Conservation (phyloP, 2,888 invertebrate species). For the Subacronicta megacephala region DNA sequence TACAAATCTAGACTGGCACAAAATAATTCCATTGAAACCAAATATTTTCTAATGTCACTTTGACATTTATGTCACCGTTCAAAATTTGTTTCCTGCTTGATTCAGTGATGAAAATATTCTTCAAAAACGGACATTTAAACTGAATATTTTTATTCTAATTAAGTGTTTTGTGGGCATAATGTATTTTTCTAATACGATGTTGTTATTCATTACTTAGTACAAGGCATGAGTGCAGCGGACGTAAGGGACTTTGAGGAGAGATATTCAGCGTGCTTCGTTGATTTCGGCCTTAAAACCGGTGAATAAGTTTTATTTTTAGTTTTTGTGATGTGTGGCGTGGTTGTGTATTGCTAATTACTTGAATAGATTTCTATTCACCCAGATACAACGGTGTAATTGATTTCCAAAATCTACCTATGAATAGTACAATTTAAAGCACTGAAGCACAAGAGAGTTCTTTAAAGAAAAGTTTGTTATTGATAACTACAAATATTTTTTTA, state of each 20-base stretch:
- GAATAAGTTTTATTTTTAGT: conserved; percentile 43
- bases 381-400: too few species aligned
- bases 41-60: conserved; percentile 32
- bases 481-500: too few species aligned
- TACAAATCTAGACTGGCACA: conserved; percentile 33
- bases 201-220: conserved; percentile 61
- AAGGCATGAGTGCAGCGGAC: conserved; percentile 62
- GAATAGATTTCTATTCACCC: too few species aligned
- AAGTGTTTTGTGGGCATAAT: conserved; percentile 43
- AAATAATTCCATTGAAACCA: conserved; percentile 12
- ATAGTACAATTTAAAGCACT: too few species aligned
- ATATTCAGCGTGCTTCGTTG: conserved; percentile 81
- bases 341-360: too few species aligned
- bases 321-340: conserved; percentile 1
- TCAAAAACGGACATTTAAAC: conserved; percentile 27
- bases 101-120: conserved; percentile 50
- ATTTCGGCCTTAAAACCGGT: conserved; percentile 84
- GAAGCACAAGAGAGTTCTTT: too few species aligned
- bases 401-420: too few species aligned
- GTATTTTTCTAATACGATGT: conserved; percentile 50
- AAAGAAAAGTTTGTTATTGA: too few species aligned
- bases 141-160: conserved; percentile 41
- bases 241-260: conserved; percentile 80
- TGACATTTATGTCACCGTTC: conserved; percentile 51
- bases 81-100: conserved; percentile 63